Base-by-base conservation (phyloP, 92 coral and sea anemone species). In the Zoanthus sociatus region DNA sequence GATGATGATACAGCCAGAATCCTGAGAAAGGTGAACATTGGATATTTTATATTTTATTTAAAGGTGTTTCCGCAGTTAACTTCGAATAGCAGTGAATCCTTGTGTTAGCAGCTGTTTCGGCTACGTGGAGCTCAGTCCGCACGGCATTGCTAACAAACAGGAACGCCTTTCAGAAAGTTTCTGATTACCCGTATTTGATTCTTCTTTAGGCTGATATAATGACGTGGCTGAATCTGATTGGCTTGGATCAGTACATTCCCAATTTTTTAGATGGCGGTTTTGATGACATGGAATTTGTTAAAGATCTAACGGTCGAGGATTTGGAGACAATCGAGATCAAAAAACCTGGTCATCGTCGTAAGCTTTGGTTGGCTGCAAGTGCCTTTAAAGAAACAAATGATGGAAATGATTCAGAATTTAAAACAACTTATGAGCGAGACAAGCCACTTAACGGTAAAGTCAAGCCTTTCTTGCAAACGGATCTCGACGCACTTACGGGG, bases 251-350 rank as follows among this genome's bases (percentile, higher is more conserved):
- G 83, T 97, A 97, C 89, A 93, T 87, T 64, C 95, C 93, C 18
- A 95, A 97, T 78, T 95, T 97, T 74, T 76, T 97, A 78, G 99
- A 97, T 82, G 98, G 96, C 31, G 99, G 99, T 9, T 97, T 97
- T 53, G 99, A 97, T 73, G 99, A 97, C 83, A 89, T 97, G 92
- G 99, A 95, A 6, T 97, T 97, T 51, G 91, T 97, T 3, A 92
- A 95, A 71, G 99, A 97, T 89, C 87, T 97, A 46, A 91, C 99
- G 6, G 73, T 86, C 15, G 99, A 97, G 68, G 99, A 97, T 77
- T 77, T 97, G 45, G 95, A 86, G 7, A 88, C 94, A n/a, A 97
- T 97, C 37, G 99, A 98, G 17, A 93, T 97, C 37, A 93, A 90
- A 7, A 93, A 92, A 81, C 90, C 96, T 11, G 99, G 99, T 15